phyloP scores from a whole-genome alignment of 92 coral and sea anemone genomes.

The Meandrina meandrites region DNA sequence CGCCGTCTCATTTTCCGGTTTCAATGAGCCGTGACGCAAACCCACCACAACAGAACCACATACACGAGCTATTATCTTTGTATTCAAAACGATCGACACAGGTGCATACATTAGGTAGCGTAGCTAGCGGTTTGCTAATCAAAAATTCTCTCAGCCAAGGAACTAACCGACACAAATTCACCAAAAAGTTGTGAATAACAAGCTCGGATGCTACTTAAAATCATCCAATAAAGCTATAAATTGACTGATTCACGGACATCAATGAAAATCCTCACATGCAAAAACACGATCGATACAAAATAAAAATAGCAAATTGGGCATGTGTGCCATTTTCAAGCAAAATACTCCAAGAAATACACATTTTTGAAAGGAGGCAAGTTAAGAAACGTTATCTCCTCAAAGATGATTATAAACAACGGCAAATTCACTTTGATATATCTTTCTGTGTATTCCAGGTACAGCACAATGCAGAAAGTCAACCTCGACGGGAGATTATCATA shows the following conservation, averaged over 20 bases:
- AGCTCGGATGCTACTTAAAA: constrained; percentile 3
- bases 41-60: constrained; percentile 1
- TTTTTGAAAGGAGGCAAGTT: not conserved
- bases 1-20: not conserved
- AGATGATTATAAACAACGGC: not conserved
- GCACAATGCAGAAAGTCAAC: not conserved
- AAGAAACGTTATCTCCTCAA: not conserved
- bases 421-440: constrained; percentile 12
- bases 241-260: not conserved
- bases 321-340: not conserved
- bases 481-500: constrained; percentile 7
- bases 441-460: constrained; percentile 1
- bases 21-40: constrained; percentile 35
- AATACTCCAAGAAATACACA: not conserved
- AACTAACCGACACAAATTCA: constrained; percentile 15
- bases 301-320: not conserved
- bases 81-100: not conserved
- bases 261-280: constrained; percentile 17
- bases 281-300: not conserved
- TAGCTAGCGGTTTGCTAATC: constrained; percentile 12
- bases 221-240: constrained; percentile 4
- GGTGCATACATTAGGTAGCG: constrained; percentile 20
- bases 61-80: not conserved
- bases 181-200: not conserved
- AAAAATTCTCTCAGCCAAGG: constrained; percentile 21